These are phyloP conservation scores for Platichthys flesus DNA, from an alignment of 2,113 vertebrate genomes.

Conservation along the genomic window DNA sequence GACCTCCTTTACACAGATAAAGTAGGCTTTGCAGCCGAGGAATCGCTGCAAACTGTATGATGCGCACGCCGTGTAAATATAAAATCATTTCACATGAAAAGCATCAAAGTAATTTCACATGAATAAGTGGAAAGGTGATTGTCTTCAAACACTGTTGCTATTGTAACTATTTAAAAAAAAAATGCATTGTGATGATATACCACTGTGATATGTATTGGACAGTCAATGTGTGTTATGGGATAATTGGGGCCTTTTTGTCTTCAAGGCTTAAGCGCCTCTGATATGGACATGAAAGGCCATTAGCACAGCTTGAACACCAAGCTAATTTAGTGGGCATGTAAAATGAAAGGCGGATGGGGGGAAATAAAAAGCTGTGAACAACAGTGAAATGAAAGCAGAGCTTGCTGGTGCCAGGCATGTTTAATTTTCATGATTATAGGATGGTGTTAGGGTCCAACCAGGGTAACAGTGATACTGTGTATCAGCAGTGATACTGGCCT, in stretches of 20 bases:
- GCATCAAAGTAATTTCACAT: neutral
- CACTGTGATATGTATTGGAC: slow-evolving; percentile 16
- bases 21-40: slow-evolving; percentile 29
- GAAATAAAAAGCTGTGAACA: slow-evolving; percentile 54
- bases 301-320: slow-evolving; percentile 68
- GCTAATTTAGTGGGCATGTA: slow-evolving; percentile 69
- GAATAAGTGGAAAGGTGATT: neutral
- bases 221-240: slow-evolving; percentile 51
- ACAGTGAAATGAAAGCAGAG: slow-evolving; percentile 52
- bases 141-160: neutral
- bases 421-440: slow-evolving; percentile 52
- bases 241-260: slow-evolving; percentile 72
- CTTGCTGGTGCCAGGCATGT: slow-evolving; percentile 47
- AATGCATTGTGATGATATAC: slow-evolving; percentile 5
- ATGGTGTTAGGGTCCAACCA: slow-evolving; percentile 26
- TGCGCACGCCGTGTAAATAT: neutral
- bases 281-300: slow-evolving; percentile 75
- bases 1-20: slow-evolving; percentile 49
- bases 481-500: neutral
- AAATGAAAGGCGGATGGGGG: slow-evolving; percentile 54
- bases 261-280: slow-evolving; percentile 66
- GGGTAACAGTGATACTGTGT: slow-evolving; percentile 6
- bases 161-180: slow-evolving; percentile 5
- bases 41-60: neutral
- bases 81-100: neutral